Percentiles rank a stretch among this genome's conserved stretches.
These are phyloP conservation scores for Halcyon badia DNA, from an alignment of 2,797 vertebrate species.

Conservation along the genomic window DNA sequence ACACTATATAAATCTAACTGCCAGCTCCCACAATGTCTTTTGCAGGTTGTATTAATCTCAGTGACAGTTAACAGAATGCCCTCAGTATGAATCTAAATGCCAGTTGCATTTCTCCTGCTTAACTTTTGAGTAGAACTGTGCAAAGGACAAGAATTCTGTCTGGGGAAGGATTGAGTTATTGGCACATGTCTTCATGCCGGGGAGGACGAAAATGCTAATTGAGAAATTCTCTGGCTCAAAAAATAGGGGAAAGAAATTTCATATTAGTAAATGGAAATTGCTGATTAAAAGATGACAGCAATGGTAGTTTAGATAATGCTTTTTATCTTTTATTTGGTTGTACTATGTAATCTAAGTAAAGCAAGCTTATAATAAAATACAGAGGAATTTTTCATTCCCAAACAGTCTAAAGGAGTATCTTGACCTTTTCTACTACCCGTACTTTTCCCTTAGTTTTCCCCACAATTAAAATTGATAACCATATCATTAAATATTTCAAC, in stretches of 20 bases:
- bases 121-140: background rate
- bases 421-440: background rate
- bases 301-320: background rate
- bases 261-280: background rate
- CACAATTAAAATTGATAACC: background rate
- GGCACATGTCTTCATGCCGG: background rate
- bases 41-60: slow-evolving; percentile 10
- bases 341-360: background rate
- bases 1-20: background rate
- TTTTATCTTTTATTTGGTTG: background rate
- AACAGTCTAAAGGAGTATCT: background rate
- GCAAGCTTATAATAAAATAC: background rate
- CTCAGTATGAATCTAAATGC: slow-evolving; percentile 27
- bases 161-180: background rate
- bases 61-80: slow-evolving; percentile 25
- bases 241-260: background rate
- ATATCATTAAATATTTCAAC: background rate
- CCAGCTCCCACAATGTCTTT: background rate
- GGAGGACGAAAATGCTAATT: background rate
- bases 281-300: background rate
- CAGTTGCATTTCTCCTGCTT: slow-evolving; percentile 14
- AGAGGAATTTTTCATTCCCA: background rate
- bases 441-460: background rate
- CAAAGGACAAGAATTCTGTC: background rate
- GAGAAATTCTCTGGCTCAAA: background rate